Evolutionary conservation across 2,113 vertebrate species (phyloP).

Genomic region (Galbula dea): DNA sequence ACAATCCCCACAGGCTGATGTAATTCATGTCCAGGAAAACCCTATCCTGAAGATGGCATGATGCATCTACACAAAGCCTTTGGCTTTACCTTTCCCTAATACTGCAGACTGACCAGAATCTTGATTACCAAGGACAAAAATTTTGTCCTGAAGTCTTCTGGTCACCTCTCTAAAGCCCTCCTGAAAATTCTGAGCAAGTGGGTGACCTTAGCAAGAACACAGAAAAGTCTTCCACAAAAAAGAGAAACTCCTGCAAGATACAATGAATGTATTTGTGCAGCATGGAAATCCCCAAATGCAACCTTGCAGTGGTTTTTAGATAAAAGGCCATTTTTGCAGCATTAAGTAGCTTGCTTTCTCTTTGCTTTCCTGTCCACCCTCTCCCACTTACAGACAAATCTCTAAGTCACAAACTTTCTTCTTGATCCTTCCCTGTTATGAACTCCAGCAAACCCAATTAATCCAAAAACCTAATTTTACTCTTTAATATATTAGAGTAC

Average conservation of each 20-base stretch:
- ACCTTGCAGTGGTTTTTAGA: neutral
- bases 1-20: neutral
- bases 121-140: neutral
- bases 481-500: neutral
- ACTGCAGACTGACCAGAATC: neutral
- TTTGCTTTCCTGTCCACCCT: neutral
- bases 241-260: neutral
- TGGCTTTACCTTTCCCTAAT: neutral
- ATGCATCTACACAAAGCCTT: neutral
- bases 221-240: neutral
- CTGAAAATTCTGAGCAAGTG: neutral
- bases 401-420: neutral
- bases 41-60: neutral
- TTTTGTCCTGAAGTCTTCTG: neutral
- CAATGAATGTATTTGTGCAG: neutral
- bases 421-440: neutral
- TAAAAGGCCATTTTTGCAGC: neutral
- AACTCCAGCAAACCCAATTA: slow-evolving; percentile 15
- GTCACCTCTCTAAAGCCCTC: neutral
- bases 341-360: neutral
- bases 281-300: neutral
- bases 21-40: neutral
- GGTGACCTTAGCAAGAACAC: neutral
- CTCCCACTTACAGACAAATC: neutral
- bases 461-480: slow-evolving; percentile 4